phyloP scores from a whole-genome alignment of 2,888 invertebrate species.

The Acanthopleura granulata region DNA sequence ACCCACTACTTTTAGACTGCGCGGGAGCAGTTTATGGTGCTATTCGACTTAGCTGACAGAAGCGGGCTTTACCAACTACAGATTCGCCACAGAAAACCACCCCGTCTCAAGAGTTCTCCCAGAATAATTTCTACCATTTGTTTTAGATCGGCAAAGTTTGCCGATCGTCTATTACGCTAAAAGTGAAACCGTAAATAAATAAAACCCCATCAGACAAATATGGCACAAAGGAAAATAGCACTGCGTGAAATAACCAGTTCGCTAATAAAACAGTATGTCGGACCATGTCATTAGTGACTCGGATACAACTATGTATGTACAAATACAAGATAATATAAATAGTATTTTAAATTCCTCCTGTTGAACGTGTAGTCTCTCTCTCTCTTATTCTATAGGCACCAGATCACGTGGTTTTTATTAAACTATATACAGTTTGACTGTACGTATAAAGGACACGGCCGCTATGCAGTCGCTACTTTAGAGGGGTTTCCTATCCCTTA shows the following conservation, averaged over 20 bases:
- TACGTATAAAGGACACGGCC: background rate
- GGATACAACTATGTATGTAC: background rate
- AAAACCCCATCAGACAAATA: background rate
- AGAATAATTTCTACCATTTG: background rate
- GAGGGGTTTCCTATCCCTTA: background rate
- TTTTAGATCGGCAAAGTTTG: background rate
- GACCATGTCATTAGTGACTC: no score
- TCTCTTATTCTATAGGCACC: slow-evolving; percentile 16
- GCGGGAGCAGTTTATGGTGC: no score
- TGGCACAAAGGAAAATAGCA: background rate
- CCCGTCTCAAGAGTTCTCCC: no score
- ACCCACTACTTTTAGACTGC: background rate
- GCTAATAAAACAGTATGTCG: background rate
- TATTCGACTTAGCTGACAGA: no score
- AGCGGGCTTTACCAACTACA: no score
- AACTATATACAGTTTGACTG: slow-evolving; percentile 20
- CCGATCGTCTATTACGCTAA: slow-evolving; percentile 8
- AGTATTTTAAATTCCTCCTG: slow-evolving; percentile 6
- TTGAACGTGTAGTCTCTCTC: slow-evolving; percentile 13
- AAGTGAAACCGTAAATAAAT: slow-evolving; percentile 1
- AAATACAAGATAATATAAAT: slow-evolving; percentile 17
- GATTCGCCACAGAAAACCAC: no score
- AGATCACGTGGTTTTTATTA: slow-evolving; percentile 9
- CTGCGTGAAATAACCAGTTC: background rate
- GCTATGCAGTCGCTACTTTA: slow-evolving; percentile 11